Evolutionary conservation across 2,888 invertebrate species (phyloP).

Genomic region (Prosapia bicincta): DNA sequence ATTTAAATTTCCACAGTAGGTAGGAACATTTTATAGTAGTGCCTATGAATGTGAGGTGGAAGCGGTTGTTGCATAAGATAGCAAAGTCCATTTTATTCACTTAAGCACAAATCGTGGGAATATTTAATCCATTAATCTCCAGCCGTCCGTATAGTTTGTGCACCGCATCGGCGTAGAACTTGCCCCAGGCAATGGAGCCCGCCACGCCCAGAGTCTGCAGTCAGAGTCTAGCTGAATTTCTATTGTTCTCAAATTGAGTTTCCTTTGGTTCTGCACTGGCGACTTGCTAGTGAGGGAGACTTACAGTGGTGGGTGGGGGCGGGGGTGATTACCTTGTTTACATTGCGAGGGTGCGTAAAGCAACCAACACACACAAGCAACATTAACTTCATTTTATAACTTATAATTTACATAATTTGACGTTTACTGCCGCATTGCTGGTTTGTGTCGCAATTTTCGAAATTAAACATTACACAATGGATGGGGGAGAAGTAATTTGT

Average conservation of each 20-base stretch:
- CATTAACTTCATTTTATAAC: not conserved
- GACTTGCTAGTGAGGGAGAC: not conserved
- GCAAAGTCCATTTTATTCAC: not conserved
- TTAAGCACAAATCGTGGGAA: not conserved
- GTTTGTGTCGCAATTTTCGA: not conserved
- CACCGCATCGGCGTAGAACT: not conserved
- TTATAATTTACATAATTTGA: slow-evolving; percentile 2
- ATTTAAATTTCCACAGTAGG: too few relatives aligned
- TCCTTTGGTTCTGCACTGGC: not conserved
- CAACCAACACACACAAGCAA: not conserved
- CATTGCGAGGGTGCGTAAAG: not conserved
- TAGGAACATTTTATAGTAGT: too few relatives aligned
- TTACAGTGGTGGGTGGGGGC: too few relatives aligned
- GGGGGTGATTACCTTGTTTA: not conserved
- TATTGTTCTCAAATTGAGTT: slow-evolving; percentile 2
- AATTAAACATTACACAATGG: not conserved
- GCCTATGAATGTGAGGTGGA: too few relatives aligned
- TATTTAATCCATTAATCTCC: not conserved
- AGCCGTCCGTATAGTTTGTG: not conserved
- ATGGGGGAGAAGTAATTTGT: not conserved
- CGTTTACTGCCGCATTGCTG: not conserved
- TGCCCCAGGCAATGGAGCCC: not conserved
- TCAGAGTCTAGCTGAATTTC: not conserved
- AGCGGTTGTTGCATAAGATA: too few relatives aligned
- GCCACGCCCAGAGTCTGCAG: not conserved